Conservation (phyloP, 2,888 invertebrate species). For the Lasioglossum figueresi region DNA sequence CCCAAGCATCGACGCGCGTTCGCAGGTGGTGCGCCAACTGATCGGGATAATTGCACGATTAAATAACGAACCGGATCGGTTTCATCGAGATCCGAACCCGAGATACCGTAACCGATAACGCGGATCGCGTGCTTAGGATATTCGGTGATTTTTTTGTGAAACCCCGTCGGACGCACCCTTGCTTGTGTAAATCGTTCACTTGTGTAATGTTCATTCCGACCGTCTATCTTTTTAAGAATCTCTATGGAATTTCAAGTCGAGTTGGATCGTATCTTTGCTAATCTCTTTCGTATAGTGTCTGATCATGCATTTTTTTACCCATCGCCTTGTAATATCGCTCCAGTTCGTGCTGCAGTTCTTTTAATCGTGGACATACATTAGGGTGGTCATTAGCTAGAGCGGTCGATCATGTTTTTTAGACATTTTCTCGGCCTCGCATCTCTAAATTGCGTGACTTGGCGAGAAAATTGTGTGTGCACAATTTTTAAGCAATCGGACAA, state of each 20-base stretch:
- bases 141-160: neutral
- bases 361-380: no score
- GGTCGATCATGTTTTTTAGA: no score
- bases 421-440: no score
- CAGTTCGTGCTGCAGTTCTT: no score
- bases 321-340: no score
- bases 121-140: neutral
- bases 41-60: slow-evolving; percentile 27
- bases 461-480: no score
- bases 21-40: neutral
- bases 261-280: neutral
- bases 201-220: neutral
- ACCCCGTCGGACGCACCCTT: neutral
- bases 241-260: no score
- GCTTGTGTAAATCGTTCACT: neutral
- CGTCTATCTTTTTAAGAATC: neutral
- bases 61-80: slow-evolving; percentile 16
- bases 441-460: no score
- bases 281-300: no score
- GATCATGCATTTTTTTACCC: no score
- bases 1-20: neutral
- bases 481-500: no score
- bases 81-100: neutral
- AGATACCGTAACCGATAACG: slow-evolving; percentile 4
- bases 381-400: no score